Percentiles rank a stretch among this genome's conserved stretches.
These are phyloP conservation scores for Byasa hedistus DNA, from an alignment of 2,888 invertebrate genomes.

Conservation along the genomic window DNA sequence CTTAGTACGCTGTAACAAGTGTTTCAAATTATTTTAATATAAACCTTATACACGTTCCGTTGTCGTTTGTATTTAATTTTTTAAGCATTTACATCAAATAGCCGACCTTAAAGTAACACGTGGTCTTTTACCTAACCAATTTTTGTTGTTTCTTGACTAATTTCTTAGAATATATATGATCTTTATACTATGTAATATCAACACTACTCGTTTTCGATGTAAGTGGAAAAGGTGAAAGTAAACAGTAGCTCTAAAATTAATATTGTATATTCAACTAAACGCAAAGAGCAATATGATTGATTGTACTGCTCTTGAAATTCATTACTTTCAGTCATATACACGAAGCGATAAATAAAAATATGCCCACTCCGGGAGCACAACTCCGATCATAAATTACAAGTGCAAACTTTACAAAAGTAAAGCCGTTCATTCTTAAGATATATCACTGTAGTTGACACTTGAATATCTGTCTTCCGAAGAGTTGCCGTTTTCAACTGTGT, in stretches of 20 bases:
- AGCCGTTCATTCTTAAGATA: constrained; percentile 67
- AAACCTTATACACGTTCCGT: constrained; percentile 1
- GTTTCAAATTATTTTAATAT: constrained; percentile 21
- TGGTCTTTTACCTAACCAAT: too few species aligned
- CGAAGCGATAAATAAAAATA: constrained; percentile 12
- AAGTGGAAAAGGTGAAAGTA: too few species aligned
- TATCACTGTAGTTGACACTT: constrained; percentile 66
- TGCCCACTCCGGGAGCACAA: constrained; percentile 10
- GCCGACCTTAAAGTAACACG: too few species aligned
- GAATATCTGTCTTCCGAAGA: constrained; percentile 62
- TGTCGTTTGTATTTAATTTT: too few species aligned
- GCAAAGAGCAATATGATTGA: too few species aligned
- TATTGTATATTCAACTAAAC: too few species aligned
- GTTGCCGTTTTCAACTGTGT: constrained; percentile 52
- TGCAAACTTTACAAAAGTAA: constrained; percentile 52
- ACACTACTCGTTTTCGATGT: too few species aligned
- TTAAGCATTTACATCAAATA: too few species aligned
- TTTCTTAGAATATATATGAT: too few species aligned
- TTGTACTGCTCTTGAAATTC: background rate
- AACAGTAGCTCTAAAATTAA: too few species aligned
- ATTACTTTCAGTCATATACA: background rate
- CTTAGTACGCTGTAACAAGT: constrained; percentile 11
- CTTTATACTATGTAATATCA: too few species aligned
- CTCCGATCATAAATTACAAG: constrained; percentile 31
- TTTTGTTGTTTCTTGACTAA: too few species aligned